These are phyloP conservation scores for Tapera naevia DNA, from an alignment of 2,797 vertebrate genomes.

Conservation along the genomic window DNA sequence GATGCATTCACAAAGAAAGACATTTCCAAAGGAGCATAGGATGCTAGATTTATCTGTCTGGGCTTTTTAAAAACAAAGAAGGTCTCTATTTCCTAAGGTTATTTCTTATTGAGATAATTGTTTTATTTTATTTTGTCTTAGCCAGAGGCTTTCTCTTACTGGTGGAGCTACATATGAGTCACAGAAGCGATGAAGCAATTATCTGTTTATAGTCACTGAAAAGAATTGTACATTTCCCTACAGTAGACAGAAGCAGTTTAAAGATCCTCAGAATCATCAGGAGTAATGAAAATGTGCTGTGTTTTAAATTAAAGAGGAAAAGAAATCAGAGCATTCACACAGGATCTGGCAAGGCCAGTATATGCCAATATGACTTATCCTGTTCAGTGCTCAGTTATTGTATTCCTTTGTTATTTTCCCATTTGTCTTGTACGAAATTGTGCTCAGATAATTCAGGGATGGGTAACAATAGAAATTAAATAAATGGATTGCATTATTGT, in stretches of 20 bases:
- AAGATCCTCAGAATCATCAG: conserved; percentile 23
- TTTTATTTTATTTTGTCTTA: conserved; percentile 41
- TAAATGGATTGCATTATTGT: background rate
- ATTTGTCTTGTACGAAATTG: background rate
- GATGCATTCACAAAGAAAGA: background rate
- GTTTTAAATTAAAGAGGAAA: conserved; percentile 46
- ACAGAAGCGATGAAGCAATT: conserved; percentile 39
- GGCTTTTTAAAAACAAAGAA: background rate
- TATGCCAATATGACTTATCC: background rate
- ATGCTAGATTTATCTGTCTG: background rate
- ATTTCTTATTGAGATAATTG: conserved; percentile 23
- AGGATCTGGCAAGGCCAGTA: background rate
- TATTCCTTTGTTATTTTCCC: background rate
- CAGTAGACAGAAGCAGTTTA: conserved; percentile 7
- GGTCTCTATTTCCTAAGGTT: conserved; percentile 36
- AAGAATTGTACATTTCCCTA: conserved; percentile 24
- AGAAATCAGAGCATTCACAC: conserved; percentile 14
- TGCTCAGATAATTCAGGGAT: background rate
- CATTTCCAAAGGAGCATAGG: background rate
- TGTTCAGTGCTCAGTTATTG: background rate
- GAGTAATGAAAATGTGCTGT: conserved; percentile 21
- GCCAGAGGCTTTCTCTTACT: background rate
- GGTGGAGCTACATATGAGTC: conserved; percentile 15
- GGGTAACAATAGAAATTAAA: background rate
- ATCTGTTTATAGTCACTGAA: conserved; percentile 25